Evolutionary conservation across 2,113 vertebrate species (phyloP), one percentile per base, ranked within the genome.

Genomic region (Equus quagga): DNA sequence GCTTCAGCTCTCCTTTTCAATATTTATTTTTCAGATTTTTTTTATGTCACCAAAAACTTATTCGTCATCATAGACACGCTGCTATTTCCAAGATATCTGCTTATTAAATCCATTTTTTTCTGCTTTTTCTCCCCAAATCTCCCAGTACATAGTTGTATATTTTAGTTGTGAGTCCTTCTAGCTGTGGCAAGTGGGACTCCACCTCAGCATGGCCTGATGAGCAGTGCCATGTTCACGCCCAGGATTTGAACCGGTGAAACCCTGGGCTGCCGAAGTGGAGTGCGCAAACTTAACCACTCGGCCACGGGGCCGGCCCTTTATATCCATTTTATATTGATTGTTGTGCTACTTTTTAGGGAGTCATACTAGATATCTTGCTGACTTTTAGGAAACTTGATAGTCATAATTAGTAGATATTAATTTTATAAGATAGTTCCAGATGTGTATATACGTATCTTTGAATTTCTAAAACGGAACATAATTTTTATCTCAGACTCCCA

Each of bases 371-470:
- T 31, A 11, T 65, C 44, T 89, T 94, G 41, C 24, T 72, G 95
- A 54, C 28, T 62, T n/a, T 88, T 72, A 70, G 73, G 81, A 93
- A 95, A 64, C 28, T 46, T 19, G 2, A 69, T 41, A 41, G 58
- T 84, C 70, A 88, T 95, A 81, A 93, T 60, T 76, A 93, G 60
- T n/a, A 93, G 73, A 41, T 79, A n/a, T 78, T 78, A 56, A 31
- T 95, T 96, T 97, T 98, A 62, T 5, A 62, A 97, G 82, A 56
- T 36, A 15, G 54, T 67, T 95, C 97, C 49, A 95, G 83, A 44
- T 94, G 67, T 33, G 17, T 87, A 18, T 19, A 56, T 75, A 89
- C 19, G 69, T 67, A 84, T 36, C 28, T 89, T 92, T 91, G 36
- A 89, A 88, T 96, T 95, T 85, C 92, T 91, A 88, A 79, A 94